phyloP scores from a whole-genome alignment of 2,888 invertebrate species.

The Cheiracanthium punctorium region DNA sequence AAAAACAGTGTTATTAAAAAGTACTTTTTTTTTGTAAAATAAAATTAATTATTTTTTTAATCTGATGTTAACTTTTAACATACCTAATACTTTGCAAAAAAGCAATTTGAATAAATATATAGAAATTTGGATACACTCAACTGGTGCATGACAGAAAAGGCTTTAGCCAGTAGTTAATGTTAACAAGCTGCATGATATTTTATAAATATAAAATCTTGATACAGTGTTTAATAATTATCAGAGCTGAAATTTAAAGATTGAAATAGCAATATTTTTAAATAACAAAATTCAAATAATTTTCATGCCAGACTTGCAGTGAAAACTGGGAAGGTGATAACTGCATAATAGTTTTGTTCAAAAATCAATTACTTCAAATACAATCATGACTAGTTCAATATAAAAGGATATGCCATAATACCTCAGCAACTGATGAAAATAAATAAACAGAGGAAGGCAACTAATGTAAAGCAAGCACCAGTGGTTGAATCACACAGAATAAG shows the following conservation, averaged over 20 bases:
- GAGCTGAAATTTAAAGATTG: not conserved
- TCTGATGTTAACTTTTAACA: too few relatives aligned
- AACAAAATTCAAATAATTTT: not conserved
- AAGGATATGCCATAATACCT: conserved; percentile 23
- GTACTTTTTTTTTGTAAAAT: too few relatives aligned
- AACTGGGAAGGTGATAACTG: not conserved
- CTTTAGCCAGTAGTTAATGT: too few relatives aligned
- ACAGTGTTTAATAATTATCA: not conserved
- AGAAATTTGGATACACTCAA: too few relatives aligned
- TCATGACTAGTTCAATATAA: conserved; percentile 46
- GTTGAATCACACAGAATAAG: conserved; percentile 26
- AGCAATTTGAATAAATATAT: too few relatives aligned
- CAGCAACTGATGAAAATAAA: conserved; percentile 33
- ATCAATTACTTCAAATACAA: not conserved
- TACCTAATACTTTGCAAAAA: too few relatives aligned
- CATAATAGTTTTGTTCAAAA: not conserved
- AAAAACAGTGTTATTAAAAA: too few relatives aligned
- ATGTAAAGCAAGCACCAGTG: conserved; percentile 66
- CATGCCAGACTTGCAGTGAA: not conserved
- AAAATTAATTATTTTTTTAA: too few relatives aligned
- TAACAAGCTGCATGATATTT: too few relatives aligned
- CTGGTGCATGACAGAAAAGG: too few relatives aligned
- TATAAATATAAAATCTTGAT: not conserved
- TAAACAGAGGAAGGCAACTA: conserved; percentile 51
- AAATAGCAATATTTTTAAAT: not conserved